Conservation (phyloP, 2,113 vertebrate genomes). For the Tylochromis polylepis region DNA sequence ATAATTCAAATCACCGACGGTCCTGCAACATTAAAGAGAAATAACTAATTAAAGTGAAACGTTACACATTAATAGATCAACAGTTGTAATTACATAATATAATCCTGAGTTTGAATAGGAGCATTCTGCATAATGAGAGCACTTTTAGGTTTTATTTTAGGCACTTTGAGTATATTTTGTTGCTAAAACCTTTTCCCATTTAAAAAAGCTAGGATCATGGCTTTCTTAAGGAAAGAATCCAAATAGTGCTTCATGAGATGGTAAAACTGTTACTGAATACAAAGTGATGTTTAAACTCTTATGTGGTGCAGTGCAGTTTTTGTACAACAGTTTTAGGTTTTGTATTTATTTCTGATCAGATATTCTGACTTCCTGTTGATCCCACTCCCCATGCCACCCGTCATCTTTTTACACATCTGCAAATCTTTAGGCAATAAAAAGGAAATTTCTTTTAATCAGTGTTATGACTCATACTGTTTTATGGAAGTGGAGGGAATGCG, state of each 20-base stretch:
- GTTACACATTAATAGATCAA: neutral
- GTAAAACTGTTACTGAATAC: neutral
- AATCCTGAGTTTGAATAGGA: neutral
- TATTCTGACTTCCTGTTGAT: neutral
- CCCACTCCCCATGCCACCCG: neutral
- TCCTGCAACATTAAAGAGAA: neutral
- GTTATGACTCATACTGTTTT: neutral
- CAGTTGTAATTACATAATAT: neutral
- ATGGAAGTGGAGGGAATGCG: neutral
- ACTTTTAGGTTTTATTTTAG: neutral
- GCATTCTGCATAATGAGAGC: neutral
- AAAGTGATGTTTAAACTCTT: neutral
- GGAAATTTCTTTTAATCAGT: neutral
- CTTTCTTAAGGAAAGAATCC: neutral
- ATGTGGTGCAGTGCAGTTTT: neutral
- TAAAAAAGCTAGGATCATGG: neutral
- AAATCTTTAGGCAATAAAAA: neutral
- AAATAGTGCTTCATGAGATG: neutral
- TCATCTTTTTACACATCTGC: neutral
- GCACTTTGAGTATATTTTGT: neutral
- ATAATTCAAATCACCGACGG: neutral
- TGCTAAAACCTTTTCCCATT: neutral
- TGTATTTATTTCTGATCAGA: neutral
- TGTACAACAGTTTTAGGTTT: neutral
- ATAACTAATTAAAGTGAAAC: neutral